Conservation (phyloP, 2,113 vertebrate genomes). For the Chaenocephalus aceratus region DNA sequence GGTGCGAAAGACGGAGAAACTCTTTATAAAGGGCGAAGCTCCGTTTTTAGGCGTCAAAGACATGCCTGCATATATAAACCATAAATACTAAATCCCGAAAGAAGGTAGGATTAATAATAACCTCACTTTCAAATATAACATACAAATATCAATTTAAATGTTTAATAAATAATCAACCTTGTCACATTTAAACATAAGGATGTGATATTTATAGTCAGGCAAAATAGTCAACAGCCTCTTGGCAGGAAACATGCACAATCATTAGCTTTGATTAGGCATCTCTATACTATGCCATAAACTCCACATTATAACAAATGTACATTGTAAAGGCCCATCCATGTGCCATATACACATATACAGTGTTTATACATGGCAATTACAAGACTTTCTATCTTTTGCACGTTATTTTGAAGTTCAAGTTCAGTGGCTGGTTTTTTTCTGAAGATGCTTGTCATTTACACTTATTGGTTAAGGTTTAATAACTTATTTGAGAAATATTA, state of each 20-base stretch:
- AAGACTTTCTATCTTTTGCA: background rate
- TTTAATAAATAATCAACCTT: accelerated
- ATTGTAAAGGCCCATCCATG: background rate
- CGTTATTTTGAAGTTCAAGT: background rate
- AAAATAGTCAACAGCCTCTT: slow-evolving; percentile 19
- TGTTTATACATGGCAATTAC: background rate
- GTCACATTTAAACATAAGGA: accelerated
- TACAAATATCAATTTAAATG: accelerated
- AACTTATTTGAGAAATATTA: too few species aligned
- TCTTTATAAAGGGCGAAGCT: slow-evolving; percentile 82
- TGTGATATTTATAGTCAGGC: slow-evolving; percentile 56
- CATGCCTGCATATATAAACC: slow-evolving; percentile 55
- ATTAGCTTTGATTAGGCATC: slow-evolving; percentile 73
- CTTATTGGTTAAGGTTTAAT: too few species aligned
- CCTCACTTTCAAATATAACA: accelerated
- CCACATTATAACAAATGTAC: too few species aligned
- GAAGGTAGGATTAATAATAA: accelerated
- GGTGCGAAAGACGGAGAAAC: slow-evolving; percentile 70
- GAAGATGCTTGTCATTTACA: too few species aligned
- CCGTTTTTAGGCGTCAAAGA: slow-evolving; percentile 58
- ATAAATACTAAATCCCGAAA: background rate
- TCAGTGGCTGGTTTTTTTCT: too few species aligned
- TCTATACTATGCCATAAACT: too few species aligned
- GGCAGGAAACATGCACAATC: slow-evolving; percentile 77
- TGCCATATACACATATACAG: background rate